These are phyloP conservation scores for Carlito syrichta DNA, from an alignment of 2,113 vertebrate genomes.

Conservation along the genomic window DNA sequence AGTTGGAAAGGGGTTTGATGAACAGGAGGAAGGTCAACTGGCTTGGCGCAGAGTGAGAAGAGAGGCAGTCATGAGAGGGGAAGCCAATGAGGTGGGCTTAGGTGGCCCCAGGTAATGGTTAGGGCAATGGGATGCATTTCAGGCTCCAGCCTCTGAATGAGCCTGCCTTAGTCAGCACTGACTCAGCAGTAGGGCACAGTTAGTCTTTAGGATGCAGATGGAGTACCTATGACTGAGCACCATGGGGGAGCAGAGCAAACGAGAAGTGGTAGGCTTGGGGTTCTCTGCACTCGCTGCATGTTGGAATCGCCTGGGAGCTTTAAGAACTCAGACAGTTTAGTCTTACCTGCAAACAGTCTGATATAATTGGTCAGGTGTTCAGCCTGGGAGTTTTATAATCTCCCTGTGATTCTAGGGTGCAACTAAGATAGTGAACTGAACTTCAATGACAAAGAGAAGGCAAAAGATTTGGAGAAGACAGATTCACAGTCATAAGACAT, in stretches of 20 bases:
- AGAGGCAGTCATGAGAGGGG: neutral
- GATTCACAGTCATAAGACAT: neutral
- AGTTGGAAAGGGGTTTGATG: neutral
- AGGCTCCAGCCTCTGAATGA: fast-evolving
- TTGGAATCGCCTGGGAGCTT: too few species aligned
- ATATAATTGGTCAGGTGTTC: neutral
- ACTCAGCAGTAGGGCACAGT: fast-evolving
- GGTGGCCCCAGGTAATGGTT: too few species aligned
- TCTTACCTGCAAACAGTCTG: neutral
- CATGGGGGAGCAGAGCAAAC: fast-evolving
- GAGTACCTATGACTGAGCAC: fast-evolving
- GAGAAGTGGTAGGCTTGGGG: too few species aligned
- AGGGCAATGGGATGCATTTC: neutral
- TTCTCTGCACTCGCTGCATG: neutral
- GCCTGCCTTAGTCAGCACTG: too few species aligned
- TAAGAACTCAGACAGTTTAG: neutral
- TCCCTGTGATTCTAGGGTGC: neutral
- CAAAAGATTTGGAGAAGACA: neutral
- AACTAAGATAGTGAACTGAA: neutral
- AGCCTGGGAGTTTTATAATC: too few species aligned
- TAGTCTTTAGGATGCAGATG: neutral
- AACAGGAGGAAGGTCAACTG: too few species aligned
- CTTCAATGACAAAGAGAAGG: neutral
- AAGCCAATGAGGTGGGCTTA: neutral
- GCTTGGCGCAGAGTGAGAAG: neutral